Evolutionary conservation across 2,797 vertebrate genomes (phyloP), one percentile per base, ranked within the genome.

Genomic region (Bryconaethiops microstoma): DNA sequence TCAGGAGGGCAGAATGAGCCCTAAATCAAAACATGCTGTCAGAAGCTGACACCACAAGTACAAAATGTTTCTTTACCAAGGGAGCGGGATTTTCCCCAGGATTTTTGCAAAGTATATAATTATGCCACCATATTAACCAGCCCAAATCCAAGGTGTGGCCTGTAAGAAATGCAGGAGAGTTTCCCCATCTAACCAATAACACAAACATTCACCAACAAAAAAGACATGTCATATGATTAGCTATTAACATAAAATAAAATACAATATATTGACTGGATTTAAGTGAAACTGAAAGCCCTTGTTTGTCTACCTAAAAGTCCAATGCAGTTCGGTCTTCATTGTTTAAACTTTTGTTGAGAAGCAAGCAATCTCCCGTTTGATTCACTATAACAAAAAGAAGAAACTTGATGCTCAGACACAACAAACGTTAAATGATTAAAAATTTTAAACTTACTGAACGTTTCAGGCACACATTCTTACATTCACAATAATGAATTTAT

Each of bases 21-120:
- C 42, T 60, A 63, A 71, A 81, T 84, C 75, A 69, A 84, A 84
- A 75, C 79, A 84, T 78, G 48, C 76, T 84, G 71, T 78, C 65
- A 84, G 59, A 50, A 4, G 19, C 42, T 52, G 21, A 79, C 42
- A 69, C 42, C 60, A 48, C 67, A 70, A 23, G 40, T 19, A 67
- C 59, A 72, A 55, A 29, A 65, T 23, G 68, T 54, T 50, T 5
- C 6, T 42, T 67, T 52, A 7, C 39, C 7, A 54, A 57, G 57
- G 60, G 45, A 75, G 39, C 42, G 55, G 57, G 40, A 60, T 62
- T 73, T 59, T 74, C 40, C 29, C 55, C 25, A 39, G 70, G 76
- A 68, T 80, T 68, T 74, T 70, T 76, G 69, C 54, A 70, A 29
- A 80, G 69, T 75, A 48, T 55, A 52, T 75, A n/a, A 45, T 78